Evolutionary conservation across 2,113 vertebrate species (phyloP).

Genomic region (Pachypanchax playfairii): DNA sequence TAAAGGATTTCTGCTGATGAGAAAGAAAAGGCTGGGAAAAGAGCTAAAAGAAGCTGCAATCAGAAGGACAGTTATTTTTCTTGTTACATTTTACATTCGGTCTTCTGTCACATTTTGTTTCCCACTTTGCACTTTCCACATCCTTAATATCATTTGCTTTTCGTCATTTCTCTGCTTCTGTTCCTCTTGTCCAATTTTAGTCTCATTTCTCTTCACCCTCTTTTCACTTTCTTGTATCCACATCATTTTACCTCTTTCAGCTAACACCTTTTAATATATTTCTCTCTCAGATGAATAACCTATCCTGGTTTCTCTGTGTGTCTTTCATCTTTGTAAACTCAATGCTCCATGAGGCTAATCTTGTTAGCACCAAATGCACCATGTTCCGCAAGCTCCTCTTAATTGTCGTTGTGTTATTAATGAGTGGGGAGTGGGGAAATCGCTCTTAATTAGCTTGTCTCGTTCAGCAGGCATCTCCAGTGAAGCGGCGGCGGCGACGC

Average conservation of each 20-base stretch:
- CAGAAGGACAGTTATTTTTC: conserved; percentile 8
- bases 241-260: conserved; percentile 19
- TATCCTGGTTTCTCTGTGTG: conserved; percentile 13
- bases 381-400: conserved; percentile 91
- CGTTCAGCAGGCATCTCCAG: conserved; percentile 86
- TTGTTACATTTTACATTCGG: conserved; percentile 9
- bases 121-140: background rate
- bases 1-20: conserved; percentile 61
- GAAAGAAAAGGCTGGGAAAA: conserved; percentile 30
- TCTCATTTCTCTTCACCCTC: conserved; percentile 18
- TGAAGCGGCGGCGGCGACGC: conserved; percentile 50
- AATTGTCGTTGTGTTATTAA: conserved; percentile 99
- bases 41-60: conserved; percentile 12
- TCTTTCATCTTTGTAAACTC: conserved; percentile 68
- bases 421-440: conserved; percentile 94
- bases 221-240: conserved; percentile 22
- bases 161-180: conserved; percentile 4
- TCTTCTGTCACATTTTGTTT: conserved; percentile 8
- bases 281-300: conserved; percentile 30
- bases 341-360: conserved; percentile 81
- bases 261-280: conserved; percentile 46
- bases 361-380: conserved; percentile 84
- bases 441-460: conserved; percentile 97
- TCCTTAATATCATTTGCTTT: conserved; percentile 12
- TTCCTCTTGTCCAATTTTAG: background rate